These are phyloP conservation scores for Nerophis ophidion DNA, from an alignment of 2,113 vertebrate genomes.

Conservation along the genomic window DNA sequence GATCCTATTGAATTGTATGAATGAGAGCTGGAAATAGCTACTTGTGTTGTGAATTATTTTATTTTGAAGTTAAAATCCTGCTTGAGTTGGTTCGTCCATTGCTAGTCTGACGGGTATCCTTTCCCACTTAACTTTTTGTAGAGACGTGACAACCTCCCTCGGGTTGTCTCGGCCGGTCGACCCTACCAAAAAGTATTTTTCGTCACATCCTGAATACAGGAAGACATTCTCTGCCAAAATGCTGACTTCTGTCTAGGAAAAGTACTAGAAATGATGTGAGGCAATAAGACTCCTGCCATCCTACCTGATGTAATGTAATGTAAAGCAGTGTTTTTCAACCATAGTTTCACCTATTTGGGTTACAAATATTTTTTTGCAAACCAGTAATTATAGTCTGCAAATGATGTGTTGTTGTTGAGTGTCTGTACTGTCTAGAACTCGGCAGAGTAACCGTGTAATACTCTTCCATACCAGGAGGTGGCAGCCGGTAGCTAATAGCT, in stretches of 20 bases:
- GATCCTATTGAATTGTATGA: no score
- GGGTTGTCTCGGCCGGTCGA: slow-evolving; percentile 44
- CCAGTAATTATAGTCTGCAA: no score
- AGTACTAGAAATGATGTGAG: slow-evolving; percentile 11
- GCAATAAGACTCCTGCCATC: not conserved
- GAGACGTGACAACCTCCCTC: slow-evolving; percentile 58
- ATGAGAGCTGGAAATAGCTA: not conserved
- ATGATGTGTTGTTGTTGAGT: no score
- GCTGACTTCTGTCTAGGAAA: slow-evolving; percentile 36
- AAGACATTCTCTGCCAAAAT: slow-evolving; percentile 33
- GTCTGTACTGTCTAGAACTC: no score
- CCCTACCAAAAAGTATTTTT: slow-evolving; percentile 44
- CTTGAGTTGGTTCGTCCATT: not conserved
- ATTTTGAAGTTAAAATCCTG: slow-evolving; percentile 34
- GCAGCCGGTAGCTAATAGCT: no score
- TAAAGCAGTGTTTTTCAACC: not conserved
- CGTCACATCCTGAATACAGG: slow-evolving; percentile 67
- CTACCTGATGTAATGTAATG: no score
- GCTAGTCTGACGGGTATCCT: slow-evolving; percentile 1
- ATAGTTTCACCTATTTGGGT: no score
- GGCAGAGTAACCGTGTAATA: no score
- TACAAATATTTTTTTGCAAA: no score
- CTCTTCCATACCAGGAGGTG: no score
- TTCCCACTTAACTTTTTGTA: slow-evolving; percentile 44
- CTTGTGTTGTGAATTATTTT: not conserved